Conservation (phyloP, 1,140 invertebrate species). For the Babylonia areolata region DNA sequence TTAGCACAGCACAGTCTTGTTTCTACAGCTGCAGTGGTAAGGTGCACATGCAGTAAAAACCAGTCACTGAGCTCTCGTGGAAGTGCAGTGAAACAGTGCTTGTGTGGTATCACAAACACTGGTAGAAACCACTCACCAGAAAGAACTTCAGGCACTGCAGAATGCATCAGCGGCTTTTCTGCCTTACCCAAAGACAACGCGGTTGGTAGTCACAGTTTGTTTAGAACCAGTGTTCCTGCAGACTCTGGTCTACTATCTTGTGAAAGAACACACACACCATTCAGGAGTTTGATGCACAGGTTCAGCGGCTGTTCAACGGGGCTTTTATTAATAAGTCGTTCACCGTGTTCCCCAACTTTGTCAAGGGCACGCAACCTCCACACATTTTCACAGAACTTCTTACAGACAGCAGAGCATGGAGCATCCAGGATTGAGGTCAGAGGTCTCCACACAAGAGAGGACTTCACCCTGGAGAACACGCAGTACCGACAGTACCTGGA, state of each 20-base stretch:
- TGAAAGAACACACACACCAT: background rate
- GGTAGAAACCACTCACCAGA: too few relatives aligned
- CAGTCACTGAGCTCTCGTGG: too few relatives aligned
- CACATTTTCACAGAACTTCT: background rate
- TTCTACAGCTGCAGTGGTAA: too few relatives aligned
- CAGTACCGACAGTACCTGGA: conserved; percentile 10
- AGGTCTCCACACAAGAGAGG: background rate
- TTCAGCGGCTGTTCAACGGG: background rate
- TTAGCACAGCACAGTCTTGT: too few relatives aligned
- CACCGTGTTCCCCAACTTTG: background rate
- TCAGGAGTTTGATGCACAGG: background rate
- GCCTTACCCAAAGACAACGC: background rate
- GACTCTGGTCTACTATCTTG: background rate
- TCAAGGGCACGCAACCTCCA: background rate
- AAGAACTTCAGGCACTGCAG: too few relatives aligned
- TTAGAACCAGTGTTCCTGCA: background rate
- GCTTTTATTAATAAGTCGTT: background rate
- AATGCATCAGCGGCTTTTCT: too few relatives aligned
- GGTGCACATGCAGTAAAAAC: too few relatives aligned
- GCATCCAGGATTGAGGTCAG: background rate
- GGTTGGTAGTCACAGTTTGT: background rate
- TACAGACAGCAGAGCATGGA: background rate
- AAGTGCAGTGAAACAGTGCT: too few relatives aligned
- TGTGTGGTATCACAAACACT: too few relatives aligned
- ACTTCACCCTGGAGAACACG: background rate